Conservation (phyloP, 2,113 vertebrate species). For the Hydropotes inermis region DNA sequence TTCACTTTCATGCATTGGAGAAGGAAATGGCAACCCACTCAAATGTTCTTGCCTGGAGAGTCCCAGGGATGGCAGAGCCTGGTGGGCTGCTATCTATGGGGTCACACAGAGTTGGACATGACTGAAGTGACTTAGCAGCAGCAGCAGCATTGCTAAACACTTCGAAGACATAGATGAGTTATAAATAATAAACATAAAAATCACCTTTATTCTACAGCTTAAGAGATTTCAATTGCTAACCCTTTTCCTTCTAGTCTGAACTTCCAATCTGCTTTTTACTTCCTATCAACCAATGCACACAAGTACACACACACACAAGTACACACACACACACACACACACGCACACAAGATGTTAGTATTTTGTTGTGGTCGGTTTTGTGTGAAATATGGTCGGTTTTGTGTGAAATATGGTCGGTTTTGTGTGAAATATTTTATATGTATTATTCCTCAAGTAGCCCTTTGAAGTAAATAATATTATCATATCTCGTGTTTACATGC, state of each 20-base stretch:
- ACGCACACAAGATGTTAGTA: background rate
- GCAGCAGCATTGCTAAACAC: background rate
- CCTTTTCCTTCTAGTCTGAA: slow-evolving; percentile 18
- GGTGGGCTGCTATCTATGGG: too few species aligned
- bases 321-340: background rate
- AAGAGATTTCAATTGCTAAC: background rate
- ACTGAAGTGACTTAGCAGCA: too few species aligned
- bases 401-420: background rate
- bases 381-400: background rate
- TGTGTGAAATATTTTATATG: background rate
- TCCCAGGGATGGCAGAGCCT: too few species aligned
- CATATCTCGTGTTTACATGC: background rate
- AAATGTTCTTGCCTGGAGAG: too few species aligned
- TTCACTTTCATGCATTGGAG: too few species aligned
- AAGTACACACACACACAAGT: background rate
- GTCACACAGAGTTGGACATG: too few species aligned
- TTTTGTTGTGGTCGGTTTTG: slow-evolving; percentile 11
- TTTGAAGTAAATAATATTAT: background rate
- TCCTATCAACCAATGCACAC: background rate
- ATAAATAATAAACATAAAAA: slow-evolving; percentile 11
- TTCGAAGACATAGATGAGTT: background rate
- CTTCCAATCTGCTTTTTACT: slow-evolving; percentile 10
- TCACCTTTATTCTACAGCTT: background rate
- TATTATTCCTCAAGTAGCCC: background rate
- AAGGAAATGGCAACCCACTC: too few species aligned